Conservation (phyloP, 37 sponge, comb jelly and placozoan species). For the Eunapius fragilis region DNA sequence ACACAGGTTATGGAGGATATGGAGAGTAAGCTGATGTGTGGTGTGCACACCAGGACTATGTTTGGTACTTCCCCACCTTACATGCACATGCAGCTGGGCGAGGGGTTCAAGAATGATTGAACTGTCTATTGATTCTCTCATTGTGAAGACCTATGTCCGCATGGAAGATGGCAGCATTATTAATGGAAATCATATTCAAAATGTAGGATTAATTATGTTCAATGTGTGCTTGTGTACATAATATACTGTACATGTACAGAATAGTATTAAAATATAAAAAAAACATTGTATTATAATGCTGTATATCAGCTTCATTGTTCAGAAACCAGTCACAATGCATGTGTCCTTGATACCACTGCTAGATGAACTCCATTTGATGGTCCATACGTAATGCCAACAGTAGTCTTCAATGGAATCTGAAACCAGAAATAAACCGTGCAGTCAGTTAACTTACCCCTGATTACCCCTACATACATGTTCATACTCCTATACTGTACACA, state of each 20-base stretch:
- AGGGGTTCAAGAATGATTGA: not conserved
- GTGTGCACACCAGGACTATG: not conserved
- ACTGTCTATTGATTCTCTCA: not conserved
- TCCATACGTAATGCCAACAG: not conserved
- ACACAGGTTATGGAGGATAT: constrained; percentile 36
- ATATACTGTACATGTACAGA: no score
- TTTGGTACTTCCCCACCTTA: not conserved
- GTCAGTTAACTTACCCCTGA: no score
- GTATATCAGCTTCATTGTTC: no score
- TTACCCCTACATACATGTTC: no score
- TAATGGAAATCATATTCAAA: not conserved
- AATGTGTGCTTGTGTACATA: no score
- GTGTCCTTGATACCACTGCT: not conserved
- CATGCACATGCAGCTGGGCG: not conserved
- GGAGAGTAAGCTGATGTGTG: constrained; percentile 9
- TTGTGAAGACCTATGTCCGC: not conserved
- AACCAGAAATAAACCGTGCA: not conserved
- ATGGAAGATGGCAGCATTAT: not conserved
- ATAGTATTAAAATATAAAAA: no score
- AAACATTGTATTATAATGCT: no score
- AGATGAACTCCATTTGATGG: not conserved
- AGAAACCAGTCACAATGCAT: no score
- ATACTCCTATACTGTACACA: no score
- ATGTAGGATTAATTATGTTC: no score
- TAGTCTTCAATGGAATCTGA: not conserved